Conservation (phyloP, 2,797 vertebrate genomes). For the Masticophis lateralis region DNA sequence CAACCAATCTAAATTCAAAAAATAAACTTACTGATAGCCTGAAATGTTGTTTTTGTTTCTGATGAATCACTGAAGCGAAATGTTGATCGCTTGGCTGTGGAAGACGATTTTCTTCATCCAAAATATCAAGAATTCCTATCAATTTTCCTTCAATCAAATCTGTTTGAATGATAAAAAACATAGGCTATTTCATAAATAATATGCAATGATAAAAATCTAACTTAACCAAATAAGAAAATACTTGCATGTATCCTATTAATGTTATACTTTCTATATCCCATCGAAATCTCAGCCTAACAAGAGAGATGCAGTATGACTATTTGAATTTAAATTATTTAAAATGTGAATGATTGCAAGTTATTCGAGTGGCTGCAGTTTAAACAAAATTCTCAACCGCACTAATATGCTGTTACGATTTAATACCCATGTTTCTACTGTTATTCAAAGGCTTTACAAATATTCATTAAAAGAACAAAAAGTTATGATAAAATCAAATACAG, state of each 20-base stretch:
- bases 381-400: background rate
- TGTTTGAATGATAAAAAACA: constrained; percentile 59
- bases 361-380: background rate
- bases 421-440: background rate
- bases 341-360: background rate
- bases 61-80: constrained; percentile 89
- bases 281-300: background rate
- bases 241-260: background rate
- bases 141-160: constrained; percentile 95
- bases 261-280: background rate
- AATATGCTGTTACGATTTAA: background rate
- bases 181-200: background rate
- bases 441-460: background rate
- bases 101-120: constrained; percentile 97
- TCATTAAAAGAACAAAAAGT: background rate
- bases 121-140: constrained; percentile 91
- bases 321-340: background rate
- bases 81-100: constrained; percentile 96
- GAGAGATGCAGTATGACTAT: background rate
- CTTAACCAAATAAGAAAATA: background rate
- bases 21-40: constrained; percentile 84
- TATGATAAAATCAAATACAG: background rate
- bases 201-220: background rate
- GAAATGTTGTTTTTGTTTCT: constrained; percentile 95
- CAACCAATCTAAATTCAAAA: constrained; percentile 34